Evolutionary conservation across 2,888 invertebrate genomes (phyloP), one percentile per base, ranked within the genome.

Genomic region (Tetheella fluctuosa): DNA sequence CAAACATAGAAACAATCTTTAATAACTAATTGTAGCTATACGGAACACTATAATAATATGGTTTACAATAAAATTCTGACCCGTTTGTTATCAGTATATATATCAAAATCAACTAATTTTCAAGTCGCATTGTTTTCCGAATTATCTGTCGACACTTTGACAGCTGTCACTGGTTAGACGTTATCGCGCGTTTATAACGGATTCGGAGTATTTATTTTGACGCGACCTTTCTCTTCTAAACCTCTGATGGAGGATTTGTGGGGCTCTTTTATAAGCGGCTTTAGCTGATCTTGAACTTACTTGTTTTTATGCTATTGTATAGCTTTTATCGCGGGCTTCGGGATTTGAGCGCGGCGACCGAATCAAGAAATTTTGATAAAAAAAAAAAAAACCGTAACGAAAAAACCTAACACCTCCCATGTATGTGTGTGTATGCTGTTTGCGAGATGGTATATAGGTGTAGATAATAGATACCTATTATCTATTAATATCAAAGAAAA

Each of bases 81-180:
- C 20, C 10, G 2, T 48, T 20, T 42, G 7, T 8, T 48, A 48
- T 2, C 48, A 48, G 20, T 10, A 48, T 20, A 20, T 10, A 48
- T 48, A 48, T 48, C 48, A 48, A 20, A 7, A 20, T 75, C 64
- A 52, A 59, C 54, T 59, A 63, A 55, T 61, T 59, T 65, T 64
- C 58, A 60, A 63, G 65, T 68, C 59, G 73, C 76, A 82, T 87
- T 88, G 86, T 89, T 81, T 71, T 72, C 68, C 59, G 53, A 64
- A 64, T 62, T 83, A 85, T 86, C 87, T 69, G 65, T 62, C 62
- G 87, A 85, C 88, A 88, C 69, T 64, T 62, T 62, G 88, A 86
- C 89, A 89, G 87, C 89, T 85, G 89, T 86, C 86, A 71, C 39
- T 61, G 53, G 64, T 54, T 53, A 54, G 37, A 42, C 56, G 81